Evolutionary conservation across 2,113 vertebrate species (phyloP).

Genomic region (Ageneiosus marmoratus): DNA sequence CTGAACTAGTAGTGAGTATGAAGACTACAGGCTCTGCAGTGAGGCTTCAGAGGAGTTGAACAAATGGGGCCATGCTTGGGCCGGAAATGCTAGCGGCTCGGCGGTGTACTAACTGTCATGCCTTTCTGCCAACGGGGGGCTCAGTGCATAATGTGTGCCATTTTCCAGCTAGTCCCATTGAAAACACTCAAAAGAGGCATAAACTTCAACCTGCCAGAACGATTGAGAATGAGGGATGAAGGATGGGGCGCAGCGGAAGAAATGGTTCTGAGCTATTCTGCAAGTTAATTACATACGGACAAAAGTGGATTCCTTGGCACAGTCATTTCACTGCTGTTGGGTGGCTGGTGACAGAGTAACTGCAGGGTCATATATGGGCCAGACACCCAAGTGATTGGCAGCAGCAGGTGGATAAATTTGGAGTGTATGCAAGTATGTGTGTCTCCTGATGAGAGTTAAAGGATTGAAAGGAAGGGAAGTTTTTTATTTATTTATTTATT

Average conservation of each 20-base stretch:
- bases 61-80: conserved; percentile 24
- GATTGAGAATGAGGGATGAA: conserved; percentile 44
- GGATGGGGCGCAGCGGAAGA: conserved; percentile 48
- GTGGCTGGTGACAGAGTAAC: conserved; percentile 44
- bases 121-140: conserved; percentile 44
- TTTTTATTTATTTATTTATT: background rate
- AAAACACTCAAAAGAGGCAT: conserved; percentile 73
- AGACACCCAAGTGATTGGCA: conserved; percentile 54
- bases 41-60: conserved; percentile 18
- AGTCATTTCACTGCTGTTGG: conserved; percentile 44
- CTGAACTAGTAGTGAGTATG: conserved; percentile 29
- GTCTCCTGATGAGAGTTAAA: conserved; percentile 18
- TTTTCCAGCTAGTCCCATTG: conserved; percentile 62
- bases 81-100: conserved; percentile 71
- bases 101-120: conserved; percentile 70
- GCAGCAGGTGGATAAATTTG: conserved; percentile 25
- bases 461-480: conserved; percentile 11
- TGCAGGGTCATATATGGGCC: conserved; percentile 63
- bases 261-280: conserved; percentile 61
- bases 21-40: conserved; percentile 35
- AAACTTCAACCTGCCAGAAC: conserved; percentile 52
- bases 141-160: conserved; percentile 59
- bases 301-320: conserved; percentile 59
- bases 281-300: conserved; percentile 65
- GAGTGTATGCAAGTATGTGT: conserved; percentile 26